Base-by-base conservation (phyloP, 2,797 vertebrate species). In the Micrastur ruficollis region DNA sequence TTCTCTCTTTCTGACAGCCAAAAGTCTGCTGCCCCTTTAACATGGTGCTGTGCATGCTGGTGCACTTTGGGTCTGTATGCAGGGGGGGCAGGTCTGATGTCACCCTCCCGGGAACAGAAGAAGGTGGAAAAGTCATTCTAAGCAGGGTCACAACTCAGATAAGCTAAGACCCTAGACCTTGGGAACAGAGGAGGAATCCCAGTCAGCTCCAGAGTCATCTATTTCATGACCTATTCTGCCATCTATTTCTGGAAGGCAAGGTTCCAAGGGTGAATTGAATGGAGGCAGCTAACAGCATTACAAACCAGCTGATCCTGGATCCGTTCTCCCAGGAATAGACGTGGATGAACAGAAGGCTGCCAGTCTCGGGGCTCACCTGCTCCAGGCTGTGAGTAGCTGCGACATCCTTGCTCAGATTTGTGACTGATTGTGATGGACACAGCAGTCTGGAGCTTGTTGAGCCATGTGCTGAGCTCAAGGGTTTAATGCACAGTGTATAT, bases 41-140 rank as follows among this genome's bases (percentile, higher is more conserved):
- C 8, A 6, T 0, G 4, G 19, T n/a, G 18, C 34, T 55, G 32
- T 3, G 4, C 15, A 27, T 1, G 0, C 11, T 42, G 36, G 31
- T 38, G 58, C 19, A 16, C 13, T 75, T 65, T 29, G 6, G 1
- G 13, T 56, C 26, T 58, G 8, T 46, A 22, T 20, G 23, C 2
- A 6, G 32, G 8, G 18, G 47, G 58, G 19, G 11, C 26, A 89
- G 78, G 5, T 32, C 46, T 62, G 76, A 47, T 4, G 7, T 66
- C 27, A 80, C 29, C 6, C 22, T 81, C 12, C 22, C 2, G 3
- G 46, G 31, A 68, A 25, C 16, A 68, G 22, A 71, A 4, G n/a
- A 13, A 61, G 36, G 31, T n/a, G 29, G 42, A 72, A 72, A 81
- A 58, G 36, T 53, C 12, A 7, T 66, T 50, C 58, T 75, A 38